Conservation (phyloP, 2,888 invertebrate genomes). For the Parelbella ahira region DNA sequence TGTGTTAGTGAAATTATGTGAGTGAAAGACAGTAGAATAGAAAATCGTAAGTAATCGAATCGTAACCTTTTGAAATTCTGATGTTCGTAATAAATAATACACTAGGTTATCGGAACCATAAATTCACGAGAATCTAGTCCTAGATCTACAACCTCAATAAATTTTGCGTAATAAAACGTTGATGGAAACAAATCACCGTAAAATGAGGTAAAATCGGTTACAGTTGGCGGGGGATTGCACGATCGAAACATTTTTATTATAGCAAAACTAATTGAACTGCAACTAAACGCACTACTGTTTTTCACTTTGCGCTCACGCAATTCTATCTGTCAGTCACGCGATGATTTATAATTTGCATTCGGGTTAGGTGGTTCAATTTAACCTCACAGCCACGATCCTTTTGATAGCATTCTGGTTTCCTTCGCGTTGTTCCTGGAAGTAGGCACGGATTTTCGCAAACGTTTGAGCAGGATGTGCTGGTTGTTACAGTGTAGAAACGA, state of each 20-base stretch:
- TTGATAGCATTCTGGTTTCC: constrained; percentile 6
- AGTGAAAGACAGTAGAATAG: no score
- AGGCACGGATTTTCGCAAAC: constrained; percentile 18
- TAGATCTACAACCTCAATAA: not conserved
- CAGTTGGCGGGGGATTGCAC: constrained; percentile 6
- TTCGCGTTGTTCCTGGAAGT: constrained; percentile 20
- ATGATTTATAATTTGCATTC: constrained; percentile 13
- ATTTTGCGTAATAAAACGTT: constrained; percentile 3
- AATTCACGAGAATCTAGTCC: no score
- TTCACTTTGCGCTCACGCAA: constrained; percentile 12
- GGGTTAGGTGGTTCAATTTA: constrained; percentile 17
- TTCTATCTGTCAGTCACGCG: constrained; percentile 12
- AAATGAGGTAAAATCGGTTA: constrained; percentile 4
- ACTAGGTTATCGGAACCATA: no score
- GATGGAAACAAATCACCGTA: constrained; percentile 1
- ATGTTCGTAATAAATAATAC: no score
- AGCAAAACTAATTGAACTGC: constrained; percentile 1
- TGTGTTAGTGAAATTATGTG: no score
- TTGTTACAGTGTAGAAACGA: constrained; percentile 1
- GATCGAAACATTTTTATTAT: constrained; percentile 4
- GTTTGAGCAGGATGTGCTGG: constrained; percentile 18
- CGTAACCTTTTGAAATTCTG: no score
- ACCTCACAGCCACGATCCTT: constrained; percentile 9
- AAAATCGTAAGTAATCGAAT: no score
- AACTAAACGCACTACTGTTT: not conserved